Evolutionary conservation across 1,140 invertebrate species (phyloP).

Genomic region (Sycophila sp.): DNA sequence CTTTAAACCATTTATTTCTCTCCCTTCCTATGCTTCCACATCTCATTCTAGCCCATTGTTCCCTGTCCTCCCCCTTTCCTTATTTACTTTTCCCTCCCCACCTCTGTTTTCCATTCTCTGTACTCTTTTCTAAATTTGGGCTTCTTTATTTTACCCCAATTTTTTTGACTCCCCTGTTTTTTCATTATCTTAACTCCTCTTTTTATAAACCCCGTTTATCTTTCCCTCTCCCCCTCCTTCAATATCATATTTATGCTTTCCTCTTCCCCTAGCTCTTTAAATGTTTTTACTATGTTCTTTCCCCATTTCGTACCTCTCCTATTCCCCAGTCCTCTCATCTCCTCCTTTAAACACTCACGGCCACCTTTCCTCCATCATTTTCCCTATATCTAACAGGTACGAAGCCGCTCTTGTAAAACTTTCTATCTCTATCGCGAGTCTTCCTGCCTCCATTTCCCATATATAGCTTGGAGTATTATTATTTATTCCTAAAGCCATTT

Average conservation of each 20-base stretch:
- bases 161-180: background rate
- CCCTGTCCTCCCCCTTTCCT: background rate
- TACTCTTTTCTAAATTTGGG: background rate
- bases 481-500: too few species aligned
- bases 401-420: background rate
- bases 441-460: background rate
- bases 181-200: background rate
- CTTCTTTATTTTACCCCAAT: background rate
- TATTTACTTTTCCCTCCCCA: background rate
- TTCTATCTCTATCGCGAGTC: background rate
- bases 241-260: too few species aligned
- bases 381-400: too few species aligned
- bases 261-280: too few species aligned
- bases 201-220: background rate
- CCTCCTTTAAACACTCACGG: too few species aligned
- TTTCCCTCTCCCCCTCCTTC: background rate
- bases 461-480: constrained; percentile 9
- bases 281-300: too few species aligned
- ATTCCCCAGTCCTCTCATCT: background rate
- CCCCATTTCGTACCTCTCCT: background rate
- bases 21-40: background rate
- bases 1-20: background rate
- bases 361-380: too few species aligned
- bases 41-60: background rate
- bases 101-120: background rate